Evolutionary conservation across 2,113 vertebrate genomes (phyloP), one percentile per base, ranked within the genome.

Genomic region (Nothocercus nigrocapillus): DNA sequence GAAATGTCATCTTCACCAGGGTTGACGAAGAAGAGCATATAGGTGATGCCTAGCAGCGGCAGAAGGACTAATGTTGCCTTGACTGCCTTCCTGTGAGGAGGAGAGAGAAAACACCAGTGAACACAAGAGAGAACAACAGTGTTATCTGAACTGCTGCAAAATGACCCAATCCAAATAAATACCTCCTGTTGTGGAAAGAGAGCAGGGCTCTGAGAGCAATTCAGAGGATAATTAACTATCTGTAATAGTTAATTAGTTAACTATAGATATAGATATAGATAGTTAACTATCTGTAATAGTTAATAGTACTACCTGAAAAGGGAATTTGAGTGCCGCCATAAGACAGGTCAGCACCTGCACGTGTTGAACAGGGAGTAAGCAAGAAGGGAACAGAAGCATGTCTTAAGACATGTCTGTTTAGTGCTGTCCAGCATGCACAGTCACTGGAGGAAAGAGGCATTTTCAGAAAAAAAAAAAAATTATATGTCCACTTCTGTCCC

Each of bases 21-120:
- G 88, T 99, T 99, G 95, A 99, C 98, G 16, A 99, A 99, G 98
- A 99, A 99, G 47, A 99, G 98, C 98, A 99, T 99, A 95, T 99
- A 99, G 79, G 99, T 99, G 96, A 99, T 99, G 42, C 99, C 99
- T 34, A 99, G 98, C 47, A 99, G 98, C 22, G 99, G 99, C 74
- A 99, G 97, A 81, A 99, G 97, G 40, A 99, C 99, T 82, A 99
- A 87, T 0, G 99, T 99, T 34, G 99, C 99, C 97, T 99, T 99
- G 82, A 99, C 99, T 0, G 99, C 99, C 97, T 99, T 99, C 96
- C 99, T 99, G 98, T 72, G 70, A 75, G 59, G 3, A 68, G 66
- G n/a, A 95, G 77, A 78, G 17, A 40, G 40, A 58, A 20, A 62
- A 17, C 36, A 30, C 13, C 22, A 34, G 25, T 93, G 85, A 92